Base-by-base conservation (phyloP, 2,113 vertebrate species). In the Xenotilapia caudafasciata region DNA sequence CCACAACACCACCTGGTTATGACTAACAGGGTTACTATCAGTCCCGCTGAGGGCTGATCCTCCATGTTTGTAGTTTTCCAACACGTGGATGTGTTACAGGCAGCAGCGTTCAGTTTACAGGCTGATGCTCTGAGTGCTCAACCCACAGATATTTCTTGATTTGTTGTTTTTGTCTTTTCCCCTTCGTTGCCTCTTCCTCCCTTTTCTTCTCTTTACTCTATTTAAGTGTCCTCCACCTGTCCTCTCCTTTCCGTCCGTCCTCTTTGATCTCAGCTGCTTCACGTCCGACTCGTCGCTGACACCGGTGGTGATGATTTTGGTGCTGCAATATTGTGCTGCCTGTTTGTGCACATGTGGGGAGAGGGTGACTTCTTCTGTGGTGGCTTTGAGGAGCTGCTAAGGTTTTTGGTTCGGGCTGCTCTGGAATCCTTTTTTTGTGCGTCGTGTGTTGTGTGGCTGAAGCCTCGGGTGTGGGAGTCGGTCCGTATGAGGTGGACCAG, bases 391-490 rank as follows among this genome's bases (percentile, higher is more conserved):
- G 42, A 26, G 17, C 70, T 47, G 42, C 15, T 47, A 0, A 47
- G 21, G 40, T 73, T 73, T 23, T 70, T 17, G 40, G 23, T 31
- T 75, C 1, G 0, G 3, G 42, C 14, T 31, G 0, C 23, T 17
- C 23, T 0, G 42, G 42, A 42, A 28, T 28, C 42, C 14, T 31
- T 7, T 26, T 68, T 31, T 68, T 35, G 17, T 65, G 33, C 17
- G 17, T 65, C 3, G 4, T 8, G 60, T 38, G 60, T 65, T 8
- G 60, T 38, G 42, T 49, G 9, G 70, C 42, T 45, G 23, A 49
- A 75, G 17, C 13, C 3, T 45, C 13, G 40, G 15, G 58, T 65
- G 60, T 31, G 42, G 70, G 3, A 31, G 70, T 28, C 4, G 23
- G 40, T 75, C 68, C 0, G 0, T 7, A 75, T 47, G 42, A 28